Evolutionary conservation across 2,797 vertebrate genomes (phyloP).

Genomic region (Bradypodion ventrale): DNA sequence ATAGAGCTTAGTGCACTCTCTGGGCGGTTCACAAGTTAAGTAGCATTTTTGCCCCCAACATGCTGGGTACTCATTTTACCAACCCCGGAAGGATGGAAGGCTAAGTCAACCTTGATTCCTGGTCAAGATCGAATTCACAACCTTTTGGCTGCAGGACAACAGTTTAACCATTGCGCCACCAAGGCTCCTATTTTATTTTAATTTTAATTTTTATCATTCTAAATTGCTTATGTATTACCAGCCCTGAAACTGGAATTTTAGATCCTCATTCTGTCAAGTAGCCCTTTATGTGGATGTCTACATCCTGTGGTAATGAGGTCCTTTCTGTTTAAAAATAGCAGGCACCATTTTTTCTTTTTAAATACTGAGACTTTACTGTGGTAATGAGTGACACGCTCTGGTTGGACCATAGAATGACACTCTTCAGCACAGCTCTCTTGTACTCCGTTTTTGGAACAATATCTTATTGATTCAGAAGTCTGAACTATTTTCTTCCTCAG

Average conservation of each 20-base stretch:
- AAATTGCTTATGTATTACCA: neutral
- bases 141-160: too few species aligned
- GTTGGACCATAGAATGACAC: slow-evolving; percentile 63
- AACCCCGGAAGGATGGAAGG: too few species aligned
- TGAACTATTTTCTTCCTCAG: slow-evolving; percentile 52
- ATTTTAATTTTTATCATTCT: neutral
- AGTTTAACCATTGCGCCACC: too few species aligned
- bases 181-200: too few species aligned
- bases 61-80: too few species aligned
- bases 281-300: neutral
- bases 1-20: too few species aligned
- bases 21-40: too few species aligned
- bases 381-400: slow-evolving; percentile 75
- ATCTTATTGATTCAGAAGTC: slow-evolving; percentile 60
- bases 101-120: too few species aligned
- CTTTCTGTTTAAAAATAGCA: slow-evolving; percentile 42
- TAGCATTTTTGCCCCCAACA: too few species aligned
- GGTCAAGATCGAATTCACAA: too few species aligned
- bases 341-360: slow-evolving; percentile 28
- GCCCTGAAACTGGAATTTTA: slow-evolving; percentile 1
- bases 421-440: slow-evolving; percentile 11
- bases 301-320: slow-evolving; percentile 21
- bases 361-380: slow-evolving; percentile 25
- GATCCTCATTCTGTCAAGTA: neutral
- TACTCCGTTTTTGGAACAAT: slow-evolving; percentile 56